These are phyloP conservation scores for Paracanthobrama guichenoti DNA, from an alignment of 2,113 vertebrate genomes.

Conservation along the genomic window DNA sequence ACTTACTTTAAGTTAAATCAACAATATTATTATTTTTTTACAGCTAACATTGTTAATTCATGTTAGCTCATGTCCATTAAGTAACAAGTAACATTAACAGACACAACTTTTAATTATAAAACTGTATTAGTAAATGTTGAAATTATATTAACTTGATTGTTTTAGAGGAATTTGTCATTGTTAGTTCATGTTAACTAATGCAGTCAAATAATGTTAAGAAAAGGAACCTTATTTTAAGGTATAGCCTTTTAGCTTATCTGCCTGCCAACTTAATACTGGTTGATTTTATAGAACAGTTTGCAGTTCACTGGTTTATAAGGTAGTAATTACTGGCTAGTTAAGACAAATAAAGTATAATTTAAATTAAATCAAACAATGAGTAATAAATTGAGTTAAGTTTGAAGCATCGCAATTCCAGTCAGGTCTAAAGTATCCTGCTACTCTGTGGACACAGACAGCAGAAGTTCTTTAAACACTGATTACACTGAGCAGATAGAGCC, in stretches of 20 bases:
- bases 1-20: no score
- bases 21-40: no score
- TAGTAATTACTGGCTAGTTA: background rate
- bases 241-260: background rate
- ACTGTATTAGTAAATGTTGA: background rate
- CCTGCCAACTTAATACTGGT: background rate
- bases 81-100: background rate
- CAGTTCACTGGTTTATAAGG: background rate
- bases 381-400: slow-evolving; percentile 18
- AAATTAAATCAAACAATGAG: background rate
- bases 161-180: background rate
- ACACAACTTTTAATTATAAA: background rate
- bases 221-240: background rate
- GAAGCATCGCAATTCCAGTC: slow-evolving; percentile 7
- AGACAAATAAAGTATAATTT: background rate
- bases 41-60: background rate
- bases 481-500: slow-evolving; percentile 35
- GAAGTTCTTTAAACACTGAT: slow-evolving; percentile 41
- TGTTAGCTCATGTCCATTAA: background rate
- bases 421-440: slow-evolving; percentile 1
- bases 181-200: background rate
- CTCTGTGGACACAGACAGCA: slow-evolving; percentile 22
- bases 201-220: background rate
- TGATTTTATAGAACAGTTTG: background rate
- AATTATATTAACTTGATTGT: background rate